phyloP scores from a whole-genome alignment of 1,140 invertebrate genomes.

The Bombus picipes region DNA sequence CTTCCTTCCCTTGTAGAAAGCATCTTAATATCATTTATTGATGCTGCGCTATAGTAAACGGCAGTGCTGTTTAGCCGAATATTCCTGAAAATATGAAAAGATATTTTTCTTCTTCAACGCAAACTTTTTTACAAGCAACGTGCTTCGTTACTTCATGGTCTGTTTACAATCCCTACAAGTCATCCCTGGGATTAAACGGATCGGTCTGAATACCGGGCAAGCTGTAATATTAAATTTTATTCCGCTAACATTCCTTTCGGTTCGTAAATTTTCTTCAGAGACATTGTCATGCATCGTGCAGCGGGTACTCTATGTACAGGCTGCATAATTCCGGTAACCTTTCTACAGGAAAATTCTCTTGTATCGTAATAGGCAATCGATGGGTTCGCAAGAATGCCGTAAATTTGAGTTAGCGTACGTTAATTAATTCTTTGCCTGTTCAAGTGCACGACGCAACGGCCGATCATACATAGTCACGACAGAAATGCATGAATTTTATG shows the following conservation, averaged over 20 bases:
- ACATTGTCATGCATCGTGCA: background rate
- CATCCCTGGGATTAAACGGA: constrained; percentile 26
- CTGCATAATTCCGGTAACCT: background rate
- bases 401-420: background rate
- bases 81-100: constrained; percentile 24
- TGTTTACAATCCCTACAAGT: constrained; percentile 10
- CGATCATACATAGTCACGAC: background rate
- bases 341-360: background rate
- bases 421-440: background rate
- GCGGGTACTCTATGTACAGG: background rate
- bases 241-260: constrained; percentile 4
- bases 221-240: constrained; percentile 43
- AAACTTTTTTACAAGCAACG: too few relatives aligned
- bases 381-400: background rate
- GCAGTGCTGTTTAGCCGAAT: background rate
- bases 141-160: too few relatives aligned
- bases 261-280: constrained; percentile 30
- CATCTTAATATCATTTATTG: constrained; percentile 9
- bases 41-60: background rate
- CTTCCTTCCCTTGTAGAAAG: background rate
- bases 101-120: background rate
- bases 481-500: background rate
- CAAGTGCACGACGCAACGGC: background rate
- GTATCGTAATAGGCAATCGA: constrained; percentile 13
- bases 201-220: constrained; percentile 26